Conservation (phyloP, 53 echinoderm and acorn worm species). For the Glandiceps talaboti region DNA sequence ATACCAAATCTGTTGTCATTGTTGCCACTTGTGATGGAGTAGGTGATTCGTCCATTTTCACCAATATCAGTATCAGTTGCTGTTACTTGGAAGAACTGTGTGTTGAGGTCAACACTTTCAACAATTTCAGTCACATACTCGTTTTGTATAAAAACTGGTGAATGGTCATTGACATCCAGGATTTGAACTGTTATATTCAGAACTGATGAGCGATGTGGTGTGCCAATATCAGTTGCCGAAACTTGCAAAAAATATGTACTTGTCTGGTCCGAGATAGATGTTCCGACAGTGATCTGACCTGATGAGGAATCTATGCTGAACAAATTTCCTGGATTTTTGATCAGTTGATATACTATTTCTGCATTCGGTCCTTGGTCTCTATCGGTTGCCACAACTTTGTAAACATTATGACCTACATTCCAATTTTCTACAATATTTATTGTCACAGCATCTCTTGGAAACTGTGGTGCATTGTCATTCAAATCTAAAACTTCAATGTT, state of each 20-base stretch:
- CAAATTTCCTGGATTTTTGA: conserved; percentile 31
- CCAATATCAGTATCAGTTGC: conserved; percentile 79
- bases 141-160: conserved; percentile 44
- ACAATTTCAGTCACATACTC: conserved; percentile 35
- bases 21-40: conserved; percentile 60
- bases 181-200: conserved; percentile 41
- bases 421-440: conserved; percentile 85
- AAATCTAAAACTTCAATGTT: conserved; percentile 53
- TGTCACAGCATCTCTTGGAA: conserved; percentile 22
- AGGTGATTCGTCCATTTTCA: conserved; percentile 60
- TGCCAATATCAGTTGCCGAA: conserved; percentile 70
- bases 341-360: conserved; percentile 57
- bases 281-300: conserved; percentile 53
- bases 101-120: conserved; percentile 44
- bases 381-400: conserved; percentile 53
- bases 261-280: background rate
- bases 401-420: conserved; percentile 60
- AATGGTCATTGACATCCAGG: conserved; percentile 84
- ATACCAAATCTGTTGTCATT: conserved; percentile 63
- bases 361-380: conserved; percentile 71
- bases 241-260: conserved; percentile 46
- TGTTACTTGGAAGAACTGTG: conserved; percentile 31
- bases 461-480: conserved; percentile 76
- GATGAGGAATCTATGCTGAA: conserved; percentile 69
- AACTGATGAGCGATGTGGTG: conserved; percentile 50